Evolutionary conservation across 2,888 invertebrate genomes (phyloP).

Genomic region (Conomelus anceps): DNA sequence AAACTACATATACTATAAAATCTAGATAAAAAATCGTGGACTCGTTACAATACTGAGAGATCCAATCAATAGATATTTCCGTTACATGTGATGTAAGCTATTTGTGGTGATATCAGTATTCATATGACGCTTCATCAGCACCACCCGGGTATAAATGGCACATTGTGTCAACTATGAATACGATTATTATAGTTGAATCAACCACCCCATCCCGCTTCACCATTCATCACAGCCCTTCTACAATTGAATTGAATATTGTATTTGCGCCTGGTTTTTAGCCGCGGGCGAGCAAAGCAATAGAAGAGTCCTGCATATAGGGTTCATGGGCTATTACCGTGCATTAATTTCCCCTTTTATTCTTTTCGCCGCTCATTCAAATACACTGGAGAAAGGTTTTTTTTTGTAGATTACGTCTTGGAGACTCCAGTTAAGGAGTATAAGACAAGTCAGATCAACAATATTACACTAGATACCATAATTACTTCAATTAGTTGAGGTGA

Average conservation of each 20-base stretch:
- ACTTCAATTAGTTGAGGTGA: too few species aligned
- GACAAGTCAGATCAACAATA: too few species aligned
- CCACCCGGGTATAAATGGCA: background rate
- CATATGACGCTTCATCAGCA: background rate
- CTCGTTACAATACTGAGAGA: background rate
- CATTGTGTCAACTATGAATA: background rate
- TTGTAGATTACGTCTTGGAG: too few species aligned
- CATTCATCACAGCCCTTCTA: background rate
- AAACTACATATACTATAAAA: too few species aligned
- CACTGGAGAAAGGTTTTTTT: too few species aligned
- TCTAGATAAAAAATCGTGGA: too few species aligned
- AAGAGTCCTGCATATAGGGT: background rate
- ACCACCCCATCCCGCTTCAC: background rate
- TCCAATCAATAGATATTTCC: background rate
- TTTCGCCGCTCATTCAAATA: background rate
- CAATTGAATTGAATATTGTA: background rate
- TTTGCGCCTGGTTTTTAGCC: background rate
- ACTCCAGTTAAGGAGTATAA: too few species aligned
- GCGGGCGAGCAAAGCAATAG: too few species aligned
- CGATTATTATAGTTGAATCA: background rate
- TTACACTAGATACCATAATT: too few species aligned
- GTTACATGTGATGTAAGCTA: too few species aligned
- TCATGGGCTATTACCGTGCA: background rate
- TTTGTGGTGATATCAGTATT: background rate
- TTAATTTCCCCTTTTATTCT: background rate